phyloP scores from a whole-genome alignment of 2,113 vertebrate genomes.

The Upupa epops region DNA sequence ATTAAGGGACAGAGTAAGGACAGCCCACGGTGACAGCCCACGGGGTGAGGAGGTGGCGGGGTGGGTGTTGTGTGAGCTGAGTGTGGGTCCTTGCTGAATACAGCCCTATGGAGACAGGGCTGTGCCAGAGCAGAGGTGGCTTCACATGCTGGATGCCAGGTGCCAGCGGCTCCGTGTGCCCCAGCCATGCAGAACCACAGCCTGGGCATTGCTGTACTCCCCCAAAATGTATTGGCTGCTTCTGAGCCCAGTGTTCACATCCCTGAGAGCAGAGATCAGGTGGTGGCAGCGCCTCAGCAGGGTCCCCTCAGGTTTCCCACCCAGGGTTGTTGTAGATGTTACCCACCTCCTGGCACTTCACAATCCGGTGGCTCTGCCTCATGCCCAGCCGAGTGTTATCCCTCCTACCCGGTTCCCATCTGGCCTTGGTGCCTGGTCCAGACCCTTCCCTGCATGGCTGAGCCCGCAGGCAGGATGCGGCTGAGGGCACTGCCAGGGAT shows the following conservation, averaged over 20 bases:
- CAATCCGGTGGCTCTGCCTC: not conserved
- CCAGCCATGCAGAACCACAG: not conserved
- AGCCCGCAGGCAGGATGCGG: not conserved
- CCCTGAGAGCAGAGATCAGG: not conserved
- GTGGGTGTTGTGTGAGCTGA: not conserved
- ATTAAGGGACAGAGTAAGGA: rapidly evolving
- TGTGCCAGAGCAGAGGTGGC: not conserved
- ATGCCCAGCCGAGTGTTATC: not conserved
- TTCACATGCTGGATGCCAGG: not conserved
- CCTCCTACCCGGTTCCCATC: conserved; percentile 16
- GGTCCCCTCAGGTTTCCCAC: not conserved
- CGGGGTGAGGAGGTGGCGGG: too few species aligned
- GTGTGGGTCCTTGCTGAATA: not conserved
- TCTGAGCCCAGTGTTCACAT: rapidly evolving
- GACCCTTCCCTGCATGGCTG: rapidly evolving
- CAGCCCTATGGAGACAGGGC: not conserved
- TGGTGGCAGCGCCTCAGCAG: not conserved
- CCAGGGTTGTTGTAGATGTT: rapidly evolving
- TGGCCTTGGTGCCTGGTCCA: not conserved
- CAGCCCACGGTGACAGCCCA: not conserved
- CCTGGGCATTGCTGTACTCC: not conserved
- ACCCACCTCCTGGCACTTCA: not conserved
- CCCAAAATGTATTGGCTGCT: not conserved
- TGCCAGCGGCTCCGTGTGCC: not conserved
- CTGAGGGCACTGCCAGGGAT: not conserved